Base-by-base conservation (phyloP, 2,113 vertebrate species). In the Lepisosteus osseus region DNA sequence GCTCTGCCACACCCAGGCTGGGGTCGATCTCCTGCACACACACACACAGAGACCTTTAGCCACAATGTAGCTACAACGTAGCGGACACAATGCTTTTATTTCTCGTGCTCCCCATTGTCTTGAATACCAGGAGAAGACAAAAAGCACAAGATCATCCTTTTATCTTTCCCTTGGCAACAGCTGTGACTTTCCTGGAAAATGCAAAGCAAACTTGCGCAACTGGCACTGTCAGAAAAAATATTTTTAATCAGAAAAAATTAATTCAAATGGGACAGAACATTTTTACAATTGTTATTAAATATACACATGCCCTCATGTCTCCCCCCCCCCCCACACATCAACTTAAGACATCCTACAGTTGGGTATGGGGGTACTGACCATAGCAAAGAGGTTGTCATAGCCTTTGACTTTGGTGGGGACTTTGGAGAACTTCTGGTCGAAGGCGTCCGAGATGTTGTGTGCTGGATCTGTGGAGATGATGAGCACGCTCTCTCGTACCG, bases 361-460 rank as follows among this genome's bases (percentile, higher is more conserved):
- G 44, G 41, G 17, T 43, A 42, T 15, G 59, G 29, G 29, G 12
- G 41, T 45, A 82, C 95, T 91, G 65, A 98, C 96, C 96, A 98
- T 98, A 54, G 96, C 96, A 61, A 97, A 98, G 67, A 98, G 95
- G 87, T 98, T 98, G 66, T 97, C 95, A 45, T 98, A 98, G 65
- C 96, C 96, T 75, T 93, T 95, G 70, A 98, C 96, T 80, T 98
- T 97, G 14, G 96, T 98, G 45, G 95, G 96, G 13, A 98, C 96
- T 81, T 98, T 98, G 66, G 96, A 98, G 79, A 98, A 98, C 81
- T 98, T 98, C 88, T 98, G 96, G 84, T 98, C 96, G 55, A 98
- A 98, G 71, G 96, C 96, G 71, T 98, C 96, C 0, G 96, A 98
- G 78, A 98, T 98, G 84, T 98, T 98, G 81, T 98, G 96, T 3